These are phyloP conservation scores for Thamnophis elegans DNA, from an alignment of 2,797 vertebrate species.

Conservation along the genomic window DNA sequence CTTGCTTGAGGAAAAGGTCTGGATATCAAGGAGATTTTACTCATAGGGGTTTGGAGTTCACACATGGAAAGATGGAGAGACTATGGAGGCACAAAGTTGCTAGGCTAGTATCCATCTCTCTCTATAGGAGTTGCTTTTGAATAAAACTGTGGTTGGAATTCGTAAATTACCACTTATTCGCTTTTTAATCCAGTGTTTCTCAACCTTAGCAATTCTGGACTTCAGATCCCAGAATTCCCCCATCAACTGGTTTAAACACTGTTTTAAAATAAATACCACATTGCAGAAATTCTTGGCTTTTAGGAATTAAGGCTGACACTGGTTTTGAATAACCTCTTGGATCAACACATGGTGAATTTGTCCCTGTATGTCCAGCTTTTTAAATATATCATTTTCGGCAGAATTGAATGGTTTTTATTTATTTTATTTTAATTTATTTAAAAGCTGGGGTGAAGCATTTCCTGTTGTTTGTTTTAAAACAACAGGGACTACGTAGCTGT, in stretches of 20 bases:
- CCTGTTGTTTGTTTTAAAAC: not conserved
- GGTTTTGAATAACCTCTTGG: not conserved
- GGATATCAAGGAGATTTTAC: not conserved
- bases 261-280: not conserved
- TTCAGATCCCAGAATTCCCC: not conserved
- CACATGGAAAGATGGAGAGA: not conserved
- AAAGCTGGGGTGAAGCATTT: not conserved
- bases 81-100: not conserved
- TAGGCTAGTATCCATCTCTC: not conserved
- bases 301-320: not conserved
- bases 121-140: not conserved
- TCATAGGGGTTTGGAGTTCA: not conserved
- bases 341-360: not conserved
- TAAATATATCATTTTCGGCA: not conserved
- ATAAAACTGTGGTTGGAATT: not conserved
- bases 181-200: not conserved
- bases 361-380: not conserved
- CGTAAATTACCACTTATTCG: not conserved
- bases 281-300: not conserved
- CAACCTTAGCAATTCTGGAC: no score
- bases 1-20: not conserved
- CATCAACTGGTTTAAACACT: not conserved
- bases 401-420: not conserved
- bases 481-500: not conserved
- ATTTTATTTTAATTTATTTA: not conserved